Conservation (phyloP, 2,888 invertebrate species). For the Sinopyrophorus schimmeli region DNA sequence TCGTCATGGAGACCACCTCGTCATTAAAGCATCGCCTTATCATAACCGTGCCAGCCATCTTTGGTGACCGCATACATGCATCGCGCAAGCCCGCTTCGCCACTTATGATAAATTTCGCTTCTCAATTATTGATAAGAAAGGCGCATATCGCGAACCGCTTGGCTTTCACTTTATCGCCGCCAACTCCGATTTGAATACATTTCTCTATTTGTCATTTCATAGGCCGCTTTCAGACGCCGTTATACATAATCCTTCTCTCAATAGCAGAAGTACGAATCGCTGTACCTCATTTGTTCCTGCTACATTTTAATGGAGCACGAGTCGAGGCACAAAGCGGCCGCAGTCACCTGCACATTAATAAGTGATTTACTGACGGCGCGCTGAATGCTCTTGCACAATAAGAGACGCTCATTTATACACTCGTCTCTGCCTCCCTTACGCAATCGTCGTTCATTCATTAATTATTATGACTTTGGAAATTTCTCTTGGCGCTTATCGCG, state of each 20-base stretch:
- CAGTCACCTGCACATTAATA: constrained; percentile 50
- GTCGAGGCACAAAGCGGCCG: constrained; percentile 41
- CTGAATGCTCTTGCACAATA: constrained; percentile 37
- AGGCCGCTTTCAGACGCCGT: constrained; percentile 33
- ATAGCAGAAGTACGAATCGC: constrained; percentile 50
- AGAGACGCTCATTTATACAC: constrained; percentile 37
- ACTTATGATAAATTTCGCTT: constrained; percentile 44
- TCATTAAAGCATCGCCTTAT: constrained; percentile 62
- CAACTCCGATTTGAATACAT: constrained; percentile 32
- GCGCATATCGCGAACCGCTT: constrained; percentile 19
- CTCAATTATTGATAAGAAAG: constrained; percentile 33
- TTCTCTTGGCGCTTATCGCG: not conserved
- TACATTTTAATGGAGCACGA: constrained; percentile 39
- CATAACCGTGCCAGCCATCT: constrained; percentile 60
- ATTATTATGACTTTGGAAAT: constrained; percentile 31
- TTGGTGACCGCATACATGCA: constrained; percentile 52
- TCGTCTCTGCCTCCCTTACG: constrained; percentile 25
- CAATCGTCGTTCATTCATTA: constrained; percentile 37
- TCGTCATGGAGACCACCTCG: constrained; percentile 59
- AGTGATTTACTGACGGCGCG: constrained; percentile 41
- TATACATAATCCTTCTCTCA: constrained; percentile 42
- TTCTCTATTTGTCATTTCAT: constrained; percentile 41
- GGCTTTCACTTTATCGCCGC: constrained; percentile 21
- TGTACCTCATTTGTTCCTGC: constrained; percentile 52
- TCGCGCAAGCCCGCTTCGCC: constrained; percentile 36